Conservation (phyloP, 1,140 invertebrate genomes). For the Drosophila dunni region DNA sequence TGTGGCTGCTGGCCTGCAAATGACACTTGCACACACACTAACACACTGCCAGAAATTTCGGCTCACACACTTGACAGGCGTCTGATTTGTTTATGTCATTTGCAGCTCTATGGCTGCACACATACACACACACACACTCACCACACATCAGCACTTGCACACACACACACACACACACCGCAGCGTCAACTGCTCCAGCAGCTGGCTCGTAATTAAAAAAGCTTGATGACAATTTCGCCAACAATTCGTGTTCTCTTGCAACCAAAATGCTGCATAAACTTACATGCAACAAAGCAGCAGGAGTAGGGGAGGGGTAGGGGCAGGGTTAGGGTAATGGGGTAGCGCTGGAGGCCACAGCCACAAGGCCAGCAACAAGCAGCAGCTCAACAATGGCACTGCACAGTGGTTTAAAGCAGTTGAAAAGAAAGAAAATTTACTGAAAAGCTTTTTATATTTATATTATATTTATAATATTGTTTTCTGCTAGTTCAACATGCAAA, state of each 20-base stretch:
- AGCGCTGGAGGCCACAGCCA: conserved; percentile 27
- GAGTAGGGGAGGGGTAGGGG: conserved; percentile 11
- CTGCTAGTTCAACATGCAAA: too few relatives aligned
- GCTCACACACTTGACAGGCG: conserved; percentile 71
- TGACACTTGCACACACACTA: conserved; percentile 49
- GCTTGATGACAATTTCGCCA: conserved; percentile 81
- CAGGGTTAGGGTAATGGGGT: background rate
- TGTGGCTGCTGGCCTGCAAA: conserved; percentile 57
- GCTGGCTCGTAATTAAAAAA: conserved; percentile 75
- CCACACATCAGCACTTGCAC: conserved; percentile 14
- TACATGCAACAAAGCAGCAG: conserved; percentile 40
- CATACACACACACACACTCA: conserved; percentile 39
- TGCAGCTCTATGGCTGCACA: conserved; percentile 78
- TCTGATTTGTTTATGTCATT: conserved; percentile 83
- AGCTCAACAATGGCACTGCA: background rate
- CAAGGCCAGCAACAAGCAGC: background rate
- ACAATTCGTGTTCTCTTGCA: conserved; percentile 46
- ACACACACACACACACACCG: conserved; percentile 2
- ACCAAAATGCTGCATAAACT: conserved; percentile 66
- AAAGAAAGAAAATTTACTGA: too few relatives aligned
- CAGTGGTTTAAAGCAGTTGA: too few relatives aligned
- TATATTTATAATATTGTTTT: too few relatives aligned
- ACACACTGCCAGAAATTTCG: conserved; percentile 50
- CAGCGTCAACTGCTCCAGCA: conserved; percentile 38
- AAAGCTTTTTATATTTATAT: too few relatives aligned